Evolutionary conservation across 2,888 invertebrate species (phyloP).

Genomic region (Pelosia muscerda): DNA sequence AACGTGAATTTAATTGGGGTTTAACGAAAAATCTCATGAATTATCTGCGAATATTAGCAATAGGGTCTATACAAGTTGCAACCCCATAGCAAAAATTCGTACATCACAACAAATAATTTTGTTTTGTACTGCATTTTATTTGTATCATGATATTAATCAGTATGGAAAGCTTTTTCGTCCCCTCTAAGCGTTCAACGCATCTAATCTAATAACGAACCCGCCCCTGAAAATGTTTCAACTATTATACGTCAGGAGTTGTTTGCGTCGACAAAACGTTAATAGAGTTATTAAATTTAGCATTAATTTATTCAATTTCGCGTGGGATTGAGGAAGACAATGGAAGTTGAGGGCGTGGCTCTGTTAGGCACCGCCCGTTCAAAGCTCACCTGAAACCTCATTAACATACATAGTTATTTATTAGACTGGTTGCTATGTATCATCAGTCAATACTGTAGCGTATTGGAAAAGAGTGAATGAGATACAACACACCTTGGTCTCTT

Average conservation of each 20-base stretch:
- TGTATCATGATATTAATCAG: slow-evolving; percentile 63
- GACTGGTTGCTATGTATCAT: slow-evolving; percentile 48
- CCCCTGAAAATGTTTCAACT: slow-evolving; percentile 73
- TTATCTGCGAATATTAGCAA: neutral
- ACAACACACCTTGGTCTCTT: slow-evolving; percentile 28
- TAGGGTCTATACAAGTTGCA: slow-evolving; percentile 6
- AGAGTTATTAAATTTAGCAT: slow-evolving; percentile 83
- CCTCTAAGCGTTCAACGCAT: slow-evolving; percentile 63
- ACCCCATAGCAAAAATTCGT: slow-evolving; percentile 21
- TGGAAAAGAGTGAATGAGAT: slow-evolving; percentile 39
- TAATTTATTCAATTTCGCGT: slow-evolving; percentile 85
- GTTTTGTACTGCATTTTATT: slow-evolving; percentile 50
- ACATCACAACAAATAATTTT: slow-evolving; percentile 41
- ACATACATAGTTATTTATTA: slow-evolving; percentile 51
- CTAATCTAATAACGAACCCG: slow-evolving; percentile 78
- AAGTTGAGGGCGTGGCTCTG: slow-evolving; percentile 72
- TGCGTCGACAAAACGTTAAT: slow-evolving; percentile 79
- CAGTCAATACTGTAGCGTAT: slow-evolving; percentile 41
- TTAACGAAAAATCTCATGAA: neutral
- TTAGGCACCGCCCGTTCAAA: slow-evolving; percentile 67
- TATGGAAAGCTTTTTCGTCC: slow-evolving; percentile 72
- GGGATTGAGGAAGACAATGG: slow-evolving; percentile 74
- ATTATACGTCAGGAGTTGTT: slow-evolving; percentile 80
- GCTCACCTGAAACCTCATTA: slow-evolving; percentile 76
- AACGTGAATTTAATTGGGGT: no score